phyloP scores from a whole-genome alignment of 2,113 vertebrate genomes.

The Pelmatolapia mariae region DNA sequence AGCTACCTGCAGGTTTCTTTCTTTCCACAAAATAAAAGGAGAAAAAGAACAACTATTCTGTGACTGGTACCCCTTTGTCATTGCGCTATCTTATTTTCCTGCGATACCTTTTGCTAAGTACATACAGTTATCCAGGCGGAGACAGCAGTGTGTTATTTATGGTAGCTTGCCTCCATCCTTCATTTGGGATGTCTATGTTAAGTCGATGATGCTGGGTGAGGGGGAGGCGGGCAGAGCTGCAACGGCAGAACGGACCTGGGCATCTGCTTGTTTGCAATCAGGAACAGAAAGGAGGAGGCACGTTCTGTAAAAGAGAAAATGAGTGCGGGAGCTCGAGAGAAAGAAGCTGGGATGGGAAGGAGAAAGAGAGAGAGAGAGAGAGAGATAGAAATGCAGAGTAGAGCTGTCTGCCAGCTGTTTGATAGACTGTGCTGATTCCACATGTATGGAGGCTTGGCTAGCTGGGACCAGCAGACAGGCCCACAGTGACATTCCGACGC shows the following conservation, averaged over 20 bases:
- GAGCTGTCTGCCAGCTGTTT: constrained; percentile 49
- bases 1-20: constrained; percentile 28
- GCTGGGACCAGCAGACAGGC: constrained; percentile 50
- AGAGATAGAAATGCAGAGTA: not conserved
- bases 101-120: constrained; percentile 38
- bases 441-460: constrained; percentile 47
- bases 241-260: constrained; percentile 13
- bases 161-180: constrained; percentile 40
- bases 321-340: not conserved
- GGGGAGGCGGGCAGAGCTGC: not conserved
- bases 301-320: not conserved
- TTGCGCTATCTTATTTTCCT: not conserved
- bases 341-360: not conserved
- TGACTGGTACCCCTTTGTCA: not conserved
- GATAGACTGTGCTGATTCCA: constrained; percentile 49
- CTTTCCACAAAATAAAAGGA: constrained; percentile 4
- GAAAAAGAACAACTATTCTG: not conserved
- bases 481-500: constrained; percentile 55
- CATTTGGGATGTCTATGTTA: constrained; percentile 56
- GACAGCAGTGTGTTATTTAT: constrained; percentile 46
- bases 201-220: constrained; percentile 26
- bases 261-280: constrained; percentile 36
- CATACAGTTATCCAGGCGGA: constrained; percentile 8
- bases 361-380: not conserved
- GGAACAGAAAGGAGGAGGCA: constrained; percentile 26